Percentiles rank a stretch among this genome's conserved stretches.
phyloP scores from a whole-genome alignment of 2,797 vertebrate species.

The Anabacerthia variegaticeps region DNA sequence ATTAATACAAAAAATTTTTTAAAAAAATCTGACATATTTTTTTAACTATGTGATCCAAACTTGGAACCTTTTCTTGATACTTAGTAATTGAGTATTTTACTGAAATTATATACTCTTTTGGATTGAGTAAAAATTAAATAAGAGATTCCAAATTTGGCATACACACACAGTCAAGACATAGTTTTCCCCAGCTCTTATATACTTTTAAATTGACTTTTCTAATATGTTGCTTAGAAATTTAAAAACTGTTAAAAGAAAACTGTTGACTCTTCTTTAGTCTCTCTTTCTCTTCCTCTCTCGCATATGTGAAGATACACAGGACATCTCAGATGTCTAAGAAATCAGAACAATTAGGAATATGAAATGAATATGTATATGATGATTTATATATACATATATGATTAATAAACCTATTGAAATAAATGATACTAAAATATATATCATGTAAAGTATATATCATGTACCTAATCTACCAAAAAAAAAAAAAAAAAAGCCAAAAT shows the following conservation, averaged over 20 bases:
- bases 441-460: background rate
- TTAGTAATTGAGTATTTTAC: background rate
- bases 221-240: background rate
- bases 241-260: background rate
- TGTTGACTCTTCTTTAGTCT: background rate
- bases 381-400: too few relatives aligned
- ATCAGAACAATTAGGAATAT: background rate
- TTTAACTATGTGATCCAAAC: background rate
- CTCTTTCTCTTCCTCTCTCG: background rate
- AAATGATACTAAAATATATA: too few relatives aligned
- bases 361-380: background rate
- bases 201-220: background rate
- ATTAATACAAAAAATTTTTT: background rate
- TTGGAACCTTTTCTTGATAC: background rate
- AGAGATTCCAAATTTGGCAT: background rate
- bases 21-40: background rate
- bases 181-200: background rate
- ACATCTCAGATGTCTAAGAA: background rate
- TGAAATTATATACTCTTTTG: background rate
- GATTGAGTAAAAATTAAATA: background rate
- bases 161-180: background rate
- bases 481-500: background rate
- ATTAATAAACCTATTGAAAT: background rate
- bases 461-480: background rate
- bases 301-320: rapidly evolving